Percentiles rank a stretch among this genome's conserved stretches.
Evolutionary conservation across 2,797 vertebrate species (phyloP).

Genomic region (Macropus fuliginosus): DNA sequence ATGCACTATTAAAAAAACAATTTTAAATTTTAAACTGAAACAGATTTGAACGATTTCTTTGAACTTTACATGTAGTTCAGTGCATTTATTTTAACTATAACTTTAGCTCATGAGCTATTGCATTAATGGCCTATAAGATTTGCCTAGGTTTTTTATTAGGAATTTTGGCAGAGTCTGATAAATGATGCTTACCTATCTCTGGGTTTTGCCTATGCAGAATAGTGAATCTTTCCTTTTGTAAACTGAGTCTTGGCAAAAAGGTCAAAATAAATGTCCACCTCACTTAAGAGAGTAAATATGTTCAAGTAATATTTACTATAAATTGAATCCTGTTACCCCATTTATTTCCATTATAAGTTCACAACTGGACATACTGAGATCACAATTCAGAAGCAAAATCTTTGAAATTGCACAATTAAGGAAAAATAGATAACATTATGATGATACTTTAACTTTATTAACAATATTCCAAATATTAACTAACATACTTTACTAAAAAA

Average conservation of each 20-base stretch:
- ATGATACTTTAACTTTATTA: not conserved
- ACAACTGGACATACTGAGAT: not conserved
- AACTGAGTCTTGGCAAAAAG: not conserved
- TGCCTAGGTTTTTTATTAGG: not conserved
- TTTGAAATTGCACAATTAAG: not conserved
- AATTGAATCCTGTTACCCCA: not conserved
- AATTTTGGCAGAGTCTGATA: conserved; percentile 27
- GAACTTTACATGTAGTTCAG: conserved; percentile 13
- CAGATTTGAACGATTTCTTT: conserved; percentile 42
- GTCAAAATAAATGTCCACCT: not conserved
- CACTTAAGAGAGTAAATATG: not conserved
- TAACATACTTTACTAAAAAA: not conserved
- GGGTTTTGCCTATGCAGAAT: not conserved
- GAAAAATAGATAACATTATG: not conserved
- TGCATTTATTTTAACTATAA: not conserved
- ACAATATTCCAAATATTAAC: not conserved
- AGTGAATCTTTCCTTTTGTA: not conserved
- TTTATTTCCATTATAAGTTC: not conserved
- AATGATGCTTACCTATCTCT: not conserved
- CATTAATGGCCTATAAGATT: conserved; percentile 20
- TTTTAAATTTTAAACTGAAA: conserved; percentile 38
- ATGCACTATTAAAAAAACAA: not conserved
- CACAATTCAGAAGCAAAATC: not conserved
- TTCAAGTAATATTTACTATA: not conserved
- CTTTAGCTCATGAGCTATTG: not conserved